Evolutionary conservation across 2,888 invertebrate species (phyloP).

Genomic region (Nemoura dubitans): DNA sequence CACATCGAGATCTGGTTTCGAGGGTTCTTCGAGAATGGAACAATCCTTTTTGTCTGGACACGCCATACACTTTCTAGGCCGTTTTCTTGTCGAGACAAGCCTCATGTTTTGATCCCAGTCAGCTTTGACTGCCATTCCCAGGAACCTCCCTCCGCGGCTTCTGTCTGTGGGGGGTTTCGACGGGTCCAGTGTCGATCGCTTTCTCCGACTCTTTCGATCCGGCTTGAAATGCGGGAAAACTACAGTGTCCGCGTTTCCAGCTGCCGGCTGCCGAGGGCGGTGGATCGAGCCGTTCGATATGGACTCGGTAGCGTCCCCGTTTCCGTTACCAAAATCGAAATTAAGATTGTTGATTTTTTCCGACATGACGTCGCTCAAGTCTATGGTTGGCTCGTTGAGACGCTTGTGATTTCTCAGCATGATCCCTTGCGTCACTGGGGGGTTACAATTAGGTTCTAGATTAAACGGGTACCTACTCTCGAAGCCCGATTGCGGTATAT

Average conservation of each 20-base stretch:
- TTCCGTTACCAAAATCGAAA: slow-evolving; percentile 25
- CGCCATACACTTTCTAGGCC: not conserved
- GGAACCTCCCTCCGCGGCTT: slow-evolving; percentile 16
- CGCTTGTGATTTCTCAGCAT: slow-evolving; percentile 71
- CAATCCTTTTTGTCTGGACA: slow-evolving; percentile 15
- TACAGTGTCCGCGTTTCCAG: not conserved
- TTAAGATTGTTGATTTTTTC: slow-evolving; percentile 51
- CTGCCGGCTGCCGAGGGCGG: slow-evolving; percentile 12
- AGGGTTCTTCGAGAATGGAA: not conserved
- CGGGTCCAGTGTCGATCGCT: not conserved
- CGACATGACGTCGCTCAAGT: slow-evolving; percentile 47
- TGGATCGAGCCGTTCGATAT: not conserved
- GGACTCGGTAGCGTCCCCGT: not conserved
- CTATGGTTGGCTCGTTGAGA: slow-evolving; percentile 56
- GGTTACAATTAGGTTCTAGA: not conserved
- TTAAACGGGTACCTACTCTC: slow-evolving; percentile 23
- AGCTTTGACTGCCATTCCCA: not conserved
- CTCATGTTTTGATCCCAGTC: slow-evolving; percentile 40
- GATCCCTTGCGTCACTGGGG: slow-evolving; percentile 60
- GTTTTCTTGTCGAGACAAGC: slow-evolving; percentile 23
- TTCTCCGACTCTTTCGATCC: not conserved
- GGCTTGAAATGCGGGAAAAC: not conserved
- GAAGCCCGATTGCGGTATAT: slow-evolving; percentile 30
- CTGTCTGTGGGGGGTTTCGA: not conserved
- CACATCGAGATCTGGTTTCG: slow-evolving; percentile 1